A percentile compares a stretch with the other conserved stretches of the same genome.
phyloP scores from a whole-genome alignment of 2,113 vertebrate species.

The Ahaetulla prasina region DNA sequence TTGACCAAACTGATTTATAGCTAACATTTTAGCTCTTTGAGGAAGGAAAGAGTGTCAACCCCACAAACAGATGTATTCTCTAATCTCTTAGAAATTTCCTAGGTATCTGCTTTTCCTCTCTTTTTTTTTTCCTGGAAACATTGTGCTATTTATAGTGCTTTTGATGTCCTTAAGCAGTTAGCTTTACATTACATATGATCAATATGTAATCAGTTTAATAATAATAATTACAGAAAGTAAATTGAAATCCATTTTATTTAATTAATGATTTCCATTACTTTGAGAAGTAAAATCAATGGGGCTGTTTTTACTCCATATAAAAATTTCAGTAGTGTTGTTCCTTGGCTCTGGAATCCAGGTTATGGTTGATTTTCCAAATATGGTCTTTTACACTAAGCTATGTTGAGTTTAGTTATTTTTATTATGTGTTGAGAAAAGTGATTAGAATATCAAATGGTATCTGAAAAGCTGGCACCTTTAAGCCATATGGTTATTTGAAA shows the following conservation, averaged over 20 bases:
- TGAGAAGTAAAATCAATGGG: constrained; percentile 4
- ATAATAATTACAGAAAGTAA: constrained; percentile 7
- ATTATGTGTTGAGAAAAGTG: background rate
- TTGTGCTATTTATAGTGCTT: rapidly evolving
- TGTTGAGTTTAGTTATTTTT: constrained; percentile 17
- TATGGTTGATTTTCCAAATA: background rate
- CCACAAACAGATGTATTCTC: background rate
- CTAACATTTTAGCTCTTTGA: background rate
- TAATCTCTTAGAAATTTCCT: background rate
- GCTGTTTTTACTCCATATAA: background rate
- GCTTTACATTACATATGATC: background rate
- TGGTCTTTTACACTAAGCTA: background rate
- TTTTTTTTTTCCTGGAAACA: rapidly evolving
- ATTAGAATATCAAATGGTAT: background rate
- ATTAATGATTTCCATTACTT: background rate
- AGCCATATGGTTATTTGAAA: background rate
- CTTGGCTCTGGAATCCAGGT: background rate
- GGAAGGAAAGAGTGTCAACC: rapidly evolving
- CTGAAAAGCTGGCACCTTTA: background rate
- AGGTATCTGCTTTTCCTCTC: background rate
- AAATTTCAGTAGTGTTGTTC: background rate
- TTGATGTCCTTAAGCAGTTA: background rate
- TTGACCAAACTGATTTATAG: background rate
- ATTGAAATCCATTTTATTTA: background rate
- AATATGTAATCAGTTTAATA: constrained; percentile 5